Evolutionary conservation across 23 tunicate genomes (phyloP), one percentile per base, ranked within the genome.

Genomic region (Diplosoma virens): DNA sequence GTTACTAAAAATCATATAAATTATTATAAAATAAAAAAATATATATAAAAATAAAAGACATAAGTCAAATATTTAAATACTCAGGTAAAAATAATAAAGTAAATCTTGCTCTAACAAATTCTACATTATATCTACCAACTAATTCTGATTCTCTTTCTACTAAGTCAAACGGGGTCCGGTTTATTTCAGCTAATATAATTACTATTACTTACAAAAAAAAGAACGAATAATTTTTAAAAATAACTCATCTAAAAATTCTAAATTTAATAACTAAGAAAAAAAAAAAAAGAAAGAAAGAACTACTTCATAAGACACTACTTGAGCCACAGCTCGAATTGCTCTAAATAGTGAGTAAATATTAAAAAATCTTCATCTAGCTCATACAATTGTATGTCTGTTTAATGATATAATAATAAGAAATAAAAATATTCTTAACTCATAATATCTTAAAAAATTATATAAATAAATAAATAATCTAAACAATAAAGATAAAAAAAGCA

Each of bases 101-200:
- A 55, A 76, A 76, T 0, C 69, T 76, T 31, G 18, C 17, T n/a
- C 81, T 58, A 31, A 69, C n/a, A 76, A 25, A 76, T 58, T 76
- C 81, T 3, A 76, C 81, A 76, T 76, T 76, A 58, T 58, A 76
- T 16, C 81, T 1, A 0, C 69, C 25, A 0, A 76, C 70, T 1
- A 76, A 32, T 58, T 76, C 81, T 0, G 69, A 58, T 36, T 76
- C 81, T 1, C 81, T 2, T 2, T 76, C 81, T 0, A 76, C 81
- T 76, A 76, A 76, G 33, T 76, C 81, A 76, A 76, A 76, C 21
- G 81, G 81, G 32, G 81, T 76, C 3, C 81, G 81, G 36, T 76
- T 76, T 58, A 76, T 0, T 56, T 76, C 81, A 0, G 81, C 81
- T 0, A 33, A 35, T 0, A 76, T 0, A 31, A 76, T 31, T 0